Base-by-base conservation (phyloP, 2,113 vertebrate genomes). In the Alouatta palliata region DNA sequence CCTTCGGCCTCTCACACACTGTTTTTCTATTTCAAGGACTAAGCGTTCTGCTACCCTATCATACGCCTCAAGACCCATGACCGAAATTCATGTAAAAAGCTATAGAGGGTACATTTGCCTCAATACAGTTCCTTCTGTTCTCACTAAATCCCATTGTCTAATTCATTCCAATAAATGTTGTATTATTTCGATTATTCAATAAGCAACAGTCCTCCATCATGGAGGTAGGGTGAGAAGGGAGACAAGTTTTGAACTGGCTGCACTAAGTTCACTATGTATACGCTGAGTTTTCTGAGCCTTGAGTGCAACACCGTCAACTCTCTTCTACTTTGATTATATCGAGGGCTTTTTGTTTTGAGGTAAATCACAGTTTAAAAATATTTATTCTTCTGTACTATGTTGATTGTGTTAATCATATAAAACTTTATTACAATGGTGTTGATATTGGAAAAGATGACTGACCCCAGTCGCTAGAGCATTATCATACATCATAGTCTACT, bases 1-100 rank as follows among this genome's bases (percentile, higher is more conserved):
- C 5, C 0, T 2, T 3, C 20, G 23, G 19, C 0, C 13, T 66
- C 23, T 49, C 2, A 5, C 43, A 35, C 4, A n/a, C 16, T 35
- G 11, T 45, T 43, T 27, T 14, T 66, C 8, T 10, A 1, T 56
- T 61, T n/a, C 49, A 84, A 81, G 23, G 35, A 52, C 19, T 16
- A 23, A 84, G 9, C 21, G 3, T 30, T 79, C 27, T 90, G n/a
- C 54, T 43, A 11, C 19, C 4, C 19, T 87, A 1, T 58, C 30
- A 77, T 49, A 11, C 5, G 3, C 8, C 21, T 89, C 1, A n/a
- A 45, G n/a, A 23, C 6, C 19, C 47, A 20, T 35, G 45, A n/a
- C 27, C n/a, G 45, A 85, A 71, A 73, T 56, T 4, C 12, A 5
- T 25, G 17, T 40, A 11, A 68, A 90, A 21, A 84, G 54, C n/a